phyloP scores from a whole-genome alignment of 2,888 invertebrate genomes.

The Stenolophus ochropezus region DNA sequence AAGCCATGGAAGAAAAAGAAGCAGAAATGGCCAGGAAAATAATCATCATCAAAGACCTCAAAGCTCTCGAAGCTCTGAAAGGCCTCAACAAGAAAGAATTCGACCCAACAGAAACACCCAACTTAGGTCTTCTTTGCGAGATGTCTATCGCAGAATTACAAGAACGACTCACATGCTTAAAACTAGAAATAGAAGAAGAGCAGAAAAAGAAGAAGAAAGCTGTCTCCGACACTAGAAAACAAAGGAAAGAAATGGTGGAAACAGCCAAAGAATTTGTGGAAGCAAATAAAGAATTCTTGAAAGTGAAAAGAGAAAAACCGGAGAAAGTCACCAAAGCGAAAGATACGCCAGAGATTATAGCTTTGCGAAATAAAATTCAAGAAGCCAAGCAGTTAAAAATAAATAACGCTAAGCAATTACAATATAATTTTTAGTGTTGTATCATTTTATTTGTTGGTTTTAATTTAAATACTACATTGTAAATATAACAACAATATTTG shows the following conservation, averaged over 20 bases:
- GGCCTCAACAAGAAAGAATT: conserved; percentile 73
- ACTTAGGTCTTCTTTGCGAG: conserved; percentile 78
- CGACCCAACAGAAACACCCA: conserved; percentile 77
- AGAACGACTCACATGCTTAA: conserved; percentile 75
- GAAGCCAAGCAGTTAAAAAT: conserved; percentile 73
- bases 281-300: conserved; percentile 65
- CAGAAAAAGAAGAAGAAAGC: conserved; percentile 73
- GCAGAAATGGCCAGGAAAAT: conserved; percentile 70
- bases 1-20: conserved; percentile 68
- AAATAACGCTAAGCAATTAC: conserved; percentile 55
- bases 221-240: conserved; percentile 73
- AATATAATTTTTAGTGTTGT: background rate
- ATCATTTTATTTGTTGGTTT: background rate
- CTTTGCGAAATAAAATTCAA: conserved; percentile 74
- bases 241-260: conserved; percentile 74
- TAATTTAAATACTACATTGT: background rate
- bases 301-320: conserved; percentile 70
- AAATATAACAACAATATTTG: too few species aligned
- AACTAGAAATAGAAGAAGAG: conserved; percentile 75
- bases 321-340: conserved; percentile 64
- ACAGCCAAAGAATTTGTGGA: conserved; percentile 73
- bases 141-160: conserved; percentile 80
- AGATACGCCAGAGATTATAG: conserved; percentile 72
- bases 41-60: conserved; percentile 72
- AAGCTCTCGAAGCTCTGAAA: conserved; percentile 69